Evolutionary conservation across 2,888 invertebrate genomes (phyloP), one percentile per base, ranked within the genome.

Genomic region (Drosophila peninsularis): DNA sequence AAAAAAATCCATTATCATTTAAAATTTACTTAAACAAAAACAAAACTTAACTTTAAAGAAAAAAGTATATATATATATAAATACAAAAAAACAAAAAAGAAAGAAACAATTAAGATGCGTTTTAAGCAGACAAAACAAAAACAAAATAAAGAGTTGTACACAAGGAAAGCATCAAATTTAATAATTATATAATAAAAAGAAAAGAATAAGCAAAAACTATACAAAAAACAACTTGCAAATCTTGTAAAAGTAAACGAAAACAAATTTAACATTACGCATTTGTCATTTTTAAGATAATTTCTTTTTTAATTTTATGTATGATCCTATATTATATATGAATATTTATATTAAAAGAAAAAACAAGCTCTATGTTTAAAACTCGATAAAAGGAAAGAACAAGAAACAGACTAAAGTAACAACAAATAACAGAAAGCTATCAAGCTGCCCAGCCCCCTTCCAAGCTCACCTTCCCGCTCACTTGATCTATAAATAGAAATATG

Each of bases 1-100:
- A 47, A 45, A 61, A 73, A 85, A 85, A 87, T 87, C 88, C 74
- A 84, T 82, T 87, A 84, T 84, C 87, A 87, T 84, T 83, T 82
- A 82, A 84, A 81, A 75, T 56, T 77, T 84, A 85, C 84, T 82
- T 88, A 85, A 78, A 76, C 57, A 73, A 63, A 71, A 73, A 49
- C 21, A 75, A 79, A 84, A 74, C 75, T 75, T 82, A 85, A 88
- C 77, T 82, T 82, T 86, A 83, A 83, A 81, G 81, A 80, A 80
- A 67, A 72, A 71, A 49, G 72, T 83, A 81, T 82, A 78, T 87
- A 74, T 73, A 44, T 73, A 44, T 49, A 53, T 41, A 55, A 74
- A 70, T 58, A 60, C 58, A 75, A 56, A 56, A 63, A 67, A 71
- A 56, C 54, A 63, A 67, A 71, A 67, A 54, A 56, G 60, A 65